A percentile compares a stretch with the other conserved stretches of the same genome.
Evolutionary conservation across 2,113 vertebrate genomes (phyloP).

Genomic region (Chaetops frenatus): DNA sequence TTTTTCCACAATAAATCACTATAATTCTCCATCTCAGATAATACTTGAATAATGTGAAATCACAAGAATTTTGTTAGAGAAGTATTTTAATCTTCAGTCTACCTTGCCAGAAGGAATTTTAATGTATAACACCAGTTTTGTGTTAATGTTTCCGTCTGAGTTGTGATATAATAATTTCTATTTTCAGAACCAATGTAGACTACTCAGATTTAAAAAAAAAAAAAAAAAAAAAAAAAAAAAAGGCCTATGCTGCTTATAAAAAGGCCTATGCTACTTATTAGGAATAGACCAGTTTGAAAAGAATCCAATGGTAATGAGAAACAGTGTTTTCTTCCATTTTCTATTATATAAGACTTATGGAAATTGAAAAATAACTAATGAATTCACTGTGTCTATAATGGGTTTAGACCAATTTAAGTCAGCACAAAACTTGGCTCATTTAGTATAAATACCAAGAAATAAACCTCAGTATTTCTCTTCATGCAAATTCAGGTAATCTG

Average conservation of each 20-base stretch:
- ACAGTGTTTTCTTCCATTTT: background rate
- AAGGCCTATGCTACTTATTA: background rate
- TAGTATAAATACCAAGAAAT: background rate
- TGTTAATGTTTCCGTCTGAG: background rate
- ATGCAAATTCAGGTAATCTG: background rate
- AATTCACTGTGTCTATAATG: background rate
- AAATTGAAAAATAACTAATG: background rate
- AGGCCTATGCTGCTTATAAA: background rate
- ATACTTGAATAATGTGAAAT: background rate
- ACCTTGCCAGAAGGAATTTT: background rate
- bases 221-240: too few relatives aligned
- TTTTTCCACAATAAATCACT: constrained; percentile 31
- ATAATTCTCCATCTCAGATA: background rate
- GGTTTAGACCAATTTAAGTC: background rate
- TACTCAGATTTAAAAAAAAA: background rate
- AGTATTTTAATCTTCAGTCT: background rate
- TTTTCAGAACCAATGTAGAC: background rate
- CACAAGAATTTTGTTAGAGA: background rate
- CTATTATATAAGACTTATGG: background rate
- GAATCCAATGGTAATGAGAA: background rate
- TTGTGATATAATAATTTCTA: background rate
- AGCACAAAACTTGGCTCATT: background rate
- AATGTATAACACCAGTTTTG: background rate
- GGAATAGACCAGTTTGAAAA: background rate
- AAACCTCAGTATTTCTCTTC: background rate